Conservation (phyloP, 1,140 invertebrate genomes). For the Philopotamus ludificatus region DNA sequence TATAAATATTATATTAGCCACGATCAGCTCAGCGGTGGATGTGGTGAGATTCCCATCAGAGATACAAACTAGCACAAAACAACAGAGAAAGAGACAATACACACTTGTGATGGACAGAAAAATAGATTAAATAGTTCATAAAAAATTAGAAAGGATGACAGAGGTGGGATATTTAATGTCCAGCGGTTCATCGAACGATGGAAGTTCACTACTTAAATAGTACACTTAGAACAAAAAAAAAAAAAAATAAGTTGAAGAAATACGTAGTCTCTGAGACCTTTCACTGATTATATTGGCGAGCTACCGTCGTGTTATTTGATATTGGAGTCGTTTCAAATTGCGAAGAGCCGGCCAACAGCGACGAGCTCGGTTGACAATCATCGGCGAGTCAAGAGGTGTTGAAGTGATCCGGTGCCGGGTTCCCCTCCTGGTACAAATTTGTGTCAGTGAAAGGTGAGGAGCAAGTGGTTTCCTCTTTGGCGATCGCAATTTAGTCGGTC, state of each 20-base stretch:
- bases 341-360: too few relatives aligned
- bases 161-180: constrained; percentile 10
- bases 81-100: constrained; percentile 42
- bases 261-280: too few relatives aligned
- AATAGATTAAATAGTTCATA: constrained; percentile 1
- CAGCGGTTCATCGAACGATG: constrained; percentile 17
- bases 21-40: constrained; percentile 33
- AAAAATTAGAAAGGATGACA: neutral
- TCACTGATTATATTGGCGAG: too few relatives aligned
- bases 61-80: constrained; percentile 42
- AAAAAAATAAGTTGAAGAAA: too few relatives aligned
- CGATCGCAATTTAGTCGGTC: neutral
- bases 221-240: neutral
- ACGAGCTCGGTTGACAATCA: neutral
- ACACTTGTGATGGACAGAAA: constrained; percentile 39
- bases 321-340: too few relatives aligned
- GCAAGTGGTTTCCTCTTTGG: constrained; percentile 20
- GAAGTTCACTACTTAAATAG: constrained; percentile 9
- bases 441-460: constrained; percentile 33
- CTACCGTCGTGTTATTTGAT: too few relatives aligned
- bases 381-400: neutral
- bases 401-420: neutral
- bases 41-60: constrained; percentile 39
- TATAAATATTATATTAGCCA: constrained; percentile 11
- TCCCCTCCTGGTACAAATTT: constrained; percentile 19